Conservation (phyloP, 2,113 vertebrate genomes). For the Microcebus griseorufus region DNA sequence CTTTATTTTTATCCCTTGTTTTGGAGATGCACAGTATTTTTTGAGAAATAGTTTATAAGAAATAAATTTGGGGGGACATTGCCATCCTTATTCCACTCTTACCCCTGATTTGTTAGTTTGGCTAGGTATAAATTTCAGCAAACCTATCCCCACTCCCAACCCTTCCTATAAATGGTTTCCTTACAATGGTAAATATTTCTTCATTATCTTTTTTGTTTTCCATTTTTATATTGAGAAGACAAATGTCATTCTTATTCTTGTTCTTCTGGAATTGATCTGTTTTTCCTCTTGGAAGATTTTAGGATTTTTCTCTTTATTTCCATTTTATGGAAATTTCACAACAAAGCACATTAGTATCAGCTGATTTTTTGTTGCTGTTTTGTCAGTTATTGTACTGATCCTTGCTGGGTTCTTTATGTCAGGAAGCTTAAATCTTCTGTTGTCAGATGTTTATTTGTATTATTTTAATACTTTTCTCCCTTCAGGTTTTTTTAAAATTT, state of each 20-base stretch:
- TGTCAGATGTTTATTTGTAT: neutral
- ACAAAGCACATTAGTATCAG: neutral
- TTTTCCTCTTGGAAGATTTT: neutral
- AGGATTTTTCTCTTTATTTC: neutral
- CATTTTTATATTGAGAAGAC: neutral
- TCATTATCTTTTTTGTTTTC: neutral
- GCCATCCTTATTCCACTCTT: neutral
- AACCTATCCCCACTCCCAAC: neutral
- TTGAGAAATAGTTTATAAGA: neutral
- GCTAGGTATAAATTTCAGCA: neutral
- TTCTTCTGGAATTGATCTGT: neutral
- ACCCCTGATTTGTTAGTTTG: neutral
- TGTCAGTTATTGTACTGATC: neutral
- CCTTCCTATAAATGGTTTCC: neutral
- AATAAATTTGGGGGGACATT: neutral
- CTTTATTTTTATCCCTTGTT: neutral
- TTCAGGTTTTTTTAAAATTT: neutral
- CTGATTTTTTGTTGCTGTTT: neutral
- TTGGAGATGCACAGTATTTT: neutral
- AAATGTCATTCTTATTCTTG: neutral
- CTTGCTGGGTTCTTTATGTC: neutral
- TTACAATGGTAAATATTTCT: neutral
- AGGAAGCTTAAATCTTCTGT: neutral
- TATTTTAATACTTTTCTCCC: neutral
- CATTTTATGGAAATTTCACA: neutral